Evolutionary conservation across 2,113 vertebrate genomes (phyloP), one percentile per base, ranked within the genome.

Genomic region (Eudyptes chrysolophus): DNA sequence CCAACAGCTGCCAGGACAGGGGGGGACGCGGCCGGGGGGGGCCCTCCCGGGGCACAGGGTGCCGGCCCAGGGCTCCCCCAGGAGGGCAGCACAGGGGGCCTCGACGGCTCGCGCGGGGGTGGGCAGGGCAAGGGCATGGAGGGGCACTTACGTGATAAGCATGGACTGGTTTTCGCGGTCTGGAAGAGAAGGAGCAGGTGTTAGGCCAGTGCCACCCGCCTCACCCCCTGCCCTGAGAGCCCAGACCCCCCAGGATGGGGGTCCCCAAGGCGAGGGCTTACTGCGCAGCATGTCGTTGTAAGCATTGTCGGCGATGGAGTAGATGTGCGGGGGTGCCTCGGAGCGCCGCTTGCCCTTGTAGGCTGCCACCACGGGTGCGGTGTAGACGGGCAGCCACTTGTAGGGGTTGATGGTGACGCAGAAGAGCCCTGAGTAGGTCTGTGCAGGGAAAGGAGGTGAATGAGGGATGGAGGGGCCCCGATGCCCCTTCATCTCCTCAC

Each of bases 81-180:
- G 19, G 27, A 60, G 76, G 11, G 1, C 7, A 4, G 52, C 25
- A 0, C 1, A 2, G 49, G 11, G 34, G 52, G 9, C 4, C 20
- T 21, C 2, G 2, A 32, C n/a, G 2, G 16, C 34, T 55, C 36
- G 1, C 40, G 1, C 2, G 6, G 49, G 44, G 36, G 64, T 6
- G 52, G 40, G 36, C 25, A 22, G 52, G 32, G 83, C 9, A 0
- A 82, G 46, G 78, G 38, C 6, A 22, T 6, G 38, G 25, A 27
- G 48, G 40, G 22, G 26, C 61, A 99, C 99, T 99, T 98, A 99
- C 99, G 99, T 99, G 98, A 99, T 99, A 61, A 99, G 98, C 99
- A 99, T 99, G 94, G 99, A 99, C 97, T 99, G 99, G 98, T 99
- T 99, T 86, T 99, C 99, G 6, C 99, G 98, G 98, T 99, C 99